Base-by-base conservation (phyloP, 2,797 vertebrate genomes). In the Lerista edwardsae region DNA sequence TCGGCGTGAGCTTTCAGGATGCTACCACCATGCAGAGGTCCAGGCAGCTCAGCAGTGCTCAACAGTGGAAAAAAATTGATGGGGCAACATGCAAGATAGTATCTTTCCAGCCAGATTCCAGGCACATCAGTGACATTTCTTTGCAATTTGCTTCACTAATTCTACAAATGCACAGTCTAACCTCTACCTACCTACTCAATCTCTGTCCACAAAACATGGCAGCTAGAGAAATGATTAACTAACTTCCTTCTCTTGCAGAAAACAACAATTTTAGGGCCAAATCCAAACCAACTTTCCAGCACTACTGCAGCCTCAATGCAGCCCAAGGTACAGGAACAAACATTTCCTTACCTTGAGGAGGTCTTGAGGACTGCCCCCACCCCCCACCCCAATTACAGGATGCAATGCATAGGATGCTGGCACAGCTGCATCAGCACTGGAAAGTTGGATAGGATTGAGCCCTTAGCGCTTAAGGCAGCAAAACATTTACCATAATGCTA, bases 81-180 rank as follows among this genome's bases (percentile, higher is more conserved):
- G 95, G 93, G 91, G 80, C 57, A 89, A 83, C 94, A 93, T 95
- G 96, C 95, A 92, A 83, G 86, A 93, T 71, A 93, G 90, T 76
- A 89, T 92, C 87, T 82, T 79, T 83, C 64, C 80, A 86, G 47
- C 84, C 34, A 83, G 47, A 87, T 36, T 34, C 67, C 69, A 83
- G 31, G 36, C 65, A 84, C 31, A 61, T 73, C 68, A 2, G 62
- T 15, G 84, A 79, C 29, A 62, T 85, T 61, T 80, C n/a, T 44
- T 23, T 64, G 80, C 87, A 23, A 88, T 86, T 25, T 74, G 78
- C 85, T 86, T 84, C 39, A 41, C 21, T 47, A 36, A 64, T 17
- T 47, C 59, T 31, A 12, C 29, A 71, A 41, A 41, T 9, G 41
- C 41, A 61, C 64, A 23, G 19, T 77, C 23, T 55, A 85, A 34